Evolutionary conservation across 1,140 invertebrate genomes (phyloP).

Genomic region (Varroa destructor): DNA sequence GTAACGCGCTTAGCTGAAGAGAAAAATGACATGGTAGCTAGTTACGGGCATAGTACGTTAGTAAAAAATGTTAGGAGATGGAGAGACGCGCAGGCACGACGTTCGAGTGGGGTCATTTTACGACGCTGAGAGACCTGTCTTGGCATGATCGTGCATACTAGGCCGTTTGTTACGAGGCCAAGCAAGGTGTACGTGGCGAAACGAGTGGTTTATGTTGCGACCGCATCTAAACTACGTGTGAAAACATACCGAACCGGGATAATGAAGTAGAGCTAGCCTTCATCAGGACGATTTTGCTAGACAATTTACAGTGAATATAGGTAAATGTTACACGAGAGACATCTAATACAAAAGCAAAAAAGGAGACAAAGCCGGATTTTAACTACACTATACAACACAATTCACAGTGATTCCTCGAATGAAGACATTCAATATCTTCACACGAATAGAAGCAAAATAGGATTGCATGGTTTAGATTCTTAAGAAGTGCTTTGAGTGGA

Average conservation of each 20-base stretch:
- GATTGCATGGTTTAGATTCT: no score
- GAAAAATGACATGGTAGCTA: not conserved
- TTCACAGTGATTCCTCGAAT: no score
- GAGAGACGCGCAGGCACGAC: not conserved
- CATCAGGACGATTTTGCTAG: not conserved
- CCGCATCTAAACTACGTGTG: not conserved
- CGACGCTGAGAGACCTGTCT: not conserved
- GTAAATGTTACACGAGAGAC: no score
- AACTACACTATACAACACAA: not conserved
- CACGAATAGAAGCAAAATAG: no score
- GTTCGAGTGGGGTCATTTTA: constrained; percentile 12
- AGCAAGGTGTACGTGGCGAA: no score
- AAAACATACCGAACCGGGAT: constrained; percentile 1
- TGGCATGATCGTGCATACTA: constrained; percentile 10
- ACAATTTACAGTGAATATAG: not conserved
- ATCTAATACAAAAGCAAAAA: not conserved
- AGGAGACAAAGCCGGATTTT: not conserved
- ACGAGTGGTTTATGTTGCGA: not conserved
- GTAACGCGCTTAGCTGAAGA: not conserved
- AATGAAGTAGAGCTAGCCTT: not conserved
- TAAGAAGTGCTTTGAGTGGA: no score
- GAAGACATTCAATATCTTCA: no score
- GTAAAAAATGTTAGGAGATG: not conserved
- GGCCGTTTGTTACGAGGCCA: not conserved
- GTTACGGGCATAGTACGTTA: not conserved